Conservation (phyloP, 2,888 invertebrate species). For the Crocallis elinguaria region DNA sequence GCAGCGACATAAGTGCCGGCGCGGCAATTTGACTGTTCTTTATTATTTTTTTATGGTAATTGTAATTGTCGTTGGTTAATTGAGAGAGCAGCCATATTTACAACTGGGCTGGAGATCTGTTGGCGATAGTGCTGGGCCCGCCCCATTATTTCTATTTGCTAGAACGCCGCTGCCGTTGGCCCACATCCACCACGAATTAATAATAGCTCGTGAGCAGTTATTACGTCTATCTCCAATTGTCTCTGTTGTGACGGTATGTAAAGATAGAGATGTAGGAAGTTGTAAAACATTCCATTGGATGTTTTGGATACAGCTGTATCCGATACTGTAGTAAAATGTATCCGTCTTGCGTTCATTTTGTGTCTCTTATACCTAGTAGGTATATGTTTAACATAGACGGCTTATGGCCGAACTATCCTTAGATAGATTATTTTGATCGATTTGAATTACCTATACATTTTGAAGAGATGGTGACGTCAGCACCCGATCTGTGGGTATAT, state of each 20-base stretch:
- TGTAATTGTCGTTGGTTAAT: constrained; percentile 75
- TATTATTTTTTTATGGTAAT: constrained; percentile 79
- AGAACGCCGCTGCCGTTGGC: constrained; percentile 48
- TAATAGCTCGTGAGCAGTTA: constrained; percentile 41
- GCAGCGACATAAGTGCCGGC: constrained; percentile 52
- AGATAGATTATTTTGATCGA: too few species aligned
- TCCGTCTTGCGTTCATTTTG: too few species aligned
- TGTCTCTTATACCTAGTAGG: too few species aligned
- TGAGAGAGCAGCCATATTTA: constrained; percentile 73
- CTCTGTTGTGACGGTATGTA: not conserved
- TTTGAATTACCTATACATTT: too few species aligned
- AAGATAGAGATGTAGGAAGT: not conserved
- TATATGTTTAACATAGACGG: too few species aligned
- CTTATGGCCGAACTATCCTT: too few species aligned
- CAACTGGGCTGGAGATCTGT: constrained; percentile 63
- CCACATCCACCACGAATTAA: constrained; percentile 45
- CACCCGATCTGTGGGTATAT: too few species aligned
- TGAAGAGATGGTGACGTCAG: too few species aligned
- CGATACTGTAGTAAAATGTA: too few species aligned
- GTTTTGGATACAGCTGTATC: not conserved
- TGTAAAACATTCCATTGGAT: not conserved
- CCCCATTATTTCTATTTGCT: constrained; percentile 71
- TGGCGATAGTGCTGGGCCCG: constrained; percentile 59
- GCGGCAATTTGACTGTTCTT: constrained; percentile 69
- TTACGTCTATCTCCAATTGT: constrained; percentile 40